Evolutionary conservation across 2,888 invertebrate species (phyloP), one percentile per base, ranked within the genome.

Genomic region (Drosophila acutilabella): DNA sequence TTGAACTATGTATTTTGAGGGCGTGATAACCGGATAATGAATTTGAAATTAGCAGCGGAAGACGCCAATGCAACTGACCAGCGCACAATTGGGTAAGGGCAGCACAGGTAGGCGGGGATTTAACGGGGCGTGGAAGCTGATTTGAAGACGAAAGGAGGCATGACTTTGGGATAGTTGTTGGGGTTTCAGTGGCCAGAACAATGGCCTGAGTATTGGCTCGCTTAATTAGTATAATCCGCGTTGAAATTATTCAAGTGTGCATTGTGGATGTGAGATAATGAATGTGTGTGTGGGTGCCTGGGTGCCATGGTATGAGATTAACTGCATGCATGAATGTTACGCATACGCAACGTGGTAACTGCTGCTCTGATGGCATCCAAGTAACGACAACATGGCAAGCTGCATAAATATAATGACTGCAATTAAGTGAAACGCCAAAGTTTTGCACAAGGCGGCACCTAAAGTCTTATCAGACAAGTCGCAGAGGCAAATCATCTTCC

Each of bases 221-320:
- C 86, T 86, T 89, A 89, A 89, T 89, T 90, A 90, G 89, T 88
- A 89, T 90, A 89, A 89, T 90, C 89, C 90, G 85, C 89, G 85
- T 74, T 85, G 86, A 79, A 85, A 85, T 85, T 85, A 88, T 88
- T 83, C 80, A 80, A 79, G 89, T 85, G 83, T 88, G 78, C 84
- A 88, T 78, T 80, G 77, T 87, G 71, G 57, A 71, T 72, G 69
- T 36, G 44, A 44, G 54, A 36, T 14, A 44, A 14, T 44, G 44
- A 53, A 45, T 51, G 47, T 13, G 20, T n/a, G 38, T 41, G 30
- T 33, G 20, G 20, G 11, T 16, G 38, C 3, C n/a, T 18, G n/a
- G 20, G 23, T 48, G 59, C n/a, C 38, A 36, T 45, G 66, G 38
- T 8, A 51, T 36, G 51, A 36, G 64, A 54, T 60, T 76, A 66